These are phyloP conservation scores for Paramisgurnus dabryanus DNA, from an alignment of 2,113 vertebrate species.

Conservation along the genomic window DNA sequence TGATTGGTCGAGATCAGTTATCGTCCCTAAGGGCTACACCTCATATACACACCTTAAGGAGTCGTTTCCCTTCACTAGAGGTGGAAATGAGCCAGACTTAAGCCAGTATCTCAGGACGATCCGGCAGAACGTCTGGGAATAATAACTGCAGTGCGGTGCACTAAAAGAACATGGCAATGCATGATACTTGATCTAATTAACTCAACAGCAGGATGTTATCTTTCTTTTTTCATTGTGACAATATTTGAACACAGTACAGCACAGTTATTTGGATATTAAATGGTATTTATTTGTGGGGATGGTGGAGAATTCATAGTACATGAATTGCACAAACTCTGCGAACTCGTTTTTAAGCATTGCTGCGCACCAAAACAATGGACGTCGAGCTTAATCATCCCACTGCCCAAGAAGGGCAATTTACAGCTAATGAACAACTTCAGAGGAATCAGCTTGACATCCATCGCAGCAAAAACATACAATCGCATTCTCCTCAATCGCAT, in stretches of 20 bases:
- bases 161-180: not conserved
- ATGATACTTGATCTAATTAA: conserved; percentile 17
- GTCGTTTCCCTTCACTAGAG: conserved; percentile 81
- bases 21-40: conserved; percentile 69
- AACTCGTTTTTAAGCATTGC: too few relatives aligned
- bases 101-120: conserved; percentile 32
- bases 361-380: too few relatives aligned
- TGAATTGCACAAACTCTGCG: too few relatives aligned
- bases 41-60: conserved; percentile 70
- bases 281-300: too few relatives aligned
- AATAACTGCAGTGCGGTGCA: conserved; percentile 17
- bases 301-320: too few relatives aligned
- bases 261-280: too few relatives aligned
- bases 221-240: not conserved
- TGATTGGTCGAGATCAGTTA: conserved; percentile 73
- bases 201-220: not conserved
- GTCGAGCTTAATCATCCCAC: too few relatives aligned
- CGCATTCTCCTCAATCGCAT: too few relatives aligned
- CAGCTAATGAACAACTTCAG: too few relatives aligned
- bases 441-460: too few relatives aligned
- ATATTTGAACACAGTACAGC: not conserved
- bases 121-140: conserved; percentile 26
- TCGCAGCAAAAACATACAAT: too few relatives aligned
- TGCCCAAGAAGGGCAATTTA: too few relatives aligned
- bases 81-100: conserved; percentile 77